phyloP scores from a whole-genome alignment of 2,888 invertebrate genomes.

The Patella pellucida region DNA sequence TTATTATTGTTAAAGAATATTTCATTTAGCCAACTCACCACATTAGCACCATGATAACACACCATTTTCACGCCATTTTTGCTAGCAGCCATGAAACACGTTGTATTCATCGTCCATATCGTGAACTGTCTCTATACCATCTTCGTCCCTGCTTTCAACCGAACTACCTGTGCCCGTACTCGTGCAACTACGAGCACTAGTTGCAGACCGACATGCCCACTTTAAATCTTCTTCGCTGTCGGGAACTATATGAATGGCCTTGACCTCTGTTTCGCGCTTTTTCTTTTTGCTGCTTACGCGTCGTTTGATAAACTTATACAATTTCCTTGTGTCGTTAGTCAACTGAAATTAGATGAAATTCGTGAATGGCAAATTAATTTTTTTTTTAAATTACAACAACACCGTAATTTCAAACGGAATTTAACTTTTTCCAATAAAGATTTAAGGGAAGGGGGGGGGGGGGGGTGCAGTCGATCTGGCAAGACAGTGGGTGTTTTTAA shows the following conservation, averaged over 20 bases:
- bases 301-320: conserved; percentile 5
- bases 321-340: neutral
- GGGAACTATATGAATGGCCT: neutral
- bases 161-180: neutral
- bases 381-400: neutral
- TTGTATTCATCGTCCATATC: conserved; percentile 6
- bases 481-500: too few relatives aligned
- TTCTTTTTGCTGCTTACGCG: neutral
- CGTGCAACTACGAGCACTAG: neutral
- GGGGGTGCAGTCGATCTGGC: too few relatives aligned
- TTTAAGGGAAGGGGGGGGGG: too few relatives aligned
- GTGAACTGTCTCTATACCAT: conserved; percentile 1
- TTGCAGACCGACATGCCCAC: neutral
- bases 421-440: neutral
- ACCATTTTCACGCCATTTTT: neutral
- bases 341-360: neutral
- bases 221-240: neutral
- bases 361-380: neutral
- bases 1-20: too few relatives aligned
- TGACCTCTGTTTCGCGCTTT: neutral
- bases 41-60: neutral
- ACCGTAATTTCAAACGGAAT: neutral
- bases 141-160: neutral
- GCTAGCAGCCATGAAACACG: neutral
- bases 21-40: neutral